A percentile compares a stretch with the other conserved stretches of the same genome.
Evolutionary conservation across 2,888 invertebrate genomes (phyloP).

Genomic region (Spilarctia lutea): DNA sequence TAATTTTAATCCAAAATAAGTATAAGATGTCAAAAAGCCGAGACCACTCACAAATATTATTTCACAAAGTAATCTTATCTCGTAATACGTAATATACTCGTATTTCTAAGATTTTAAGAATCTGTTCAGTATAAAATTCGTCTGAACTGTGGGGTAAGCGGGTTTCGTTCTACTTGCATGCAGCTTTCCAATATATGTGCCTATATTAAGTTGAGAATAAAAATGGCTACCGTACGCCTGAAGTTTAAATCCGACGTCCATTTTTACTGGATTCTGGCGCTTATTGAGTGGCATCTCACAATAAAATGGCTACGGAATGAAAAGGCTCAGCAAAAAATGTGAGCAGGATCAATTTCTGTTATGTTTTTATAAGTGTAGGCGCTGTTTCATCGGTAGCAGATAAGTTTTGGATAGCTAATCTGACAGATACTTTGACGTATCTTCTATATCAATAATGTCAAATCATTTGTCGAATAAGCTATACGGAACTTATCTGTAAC

Average conservation of each 20-base stretch:
- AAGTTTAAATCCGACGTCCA: conserved; percentile 60
- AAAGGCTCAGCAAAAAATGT: not conserved
- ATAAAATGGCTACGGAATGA: conserved; percentile 9
- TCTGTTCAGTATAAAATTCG: conserved; percentile 28
- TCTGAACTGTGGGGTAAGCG: conserved; percentile 25
- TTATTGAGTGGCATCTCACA: conserved; percentile 56
- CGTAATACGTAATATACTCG: not conserved
- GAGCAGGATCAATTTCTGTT: not conserved
- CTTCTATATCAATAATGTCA: too few relatives aligned
- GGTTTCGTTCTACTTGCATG: conserved; percentile 50
- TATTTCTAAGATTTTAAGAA: conserved; percentile 34
- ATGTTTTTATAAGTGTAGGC: too few relatives aligned
- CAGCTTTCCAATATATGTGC: conserved; percentile 34
- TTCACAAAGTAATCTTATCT: not conserved
- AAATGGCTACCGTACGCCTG: conserved; percentile 45
- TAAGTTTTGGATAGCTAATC: too few relatives aligned
- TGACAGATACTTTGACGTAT: too few relatives aligned
- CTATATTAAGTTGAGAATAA: conserved; percentile 50
- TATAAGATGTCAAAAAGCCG: not conserved
- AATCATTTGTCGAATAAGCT: too few relatives aligned
- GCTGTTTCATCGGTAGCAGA: too few relatives aligned
- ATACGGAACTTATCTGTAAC: too few relatives aligned
- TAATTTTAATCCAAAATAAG: not conserved
- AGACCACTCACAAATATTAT: not conserved
- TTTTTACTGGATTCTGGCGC: conserved; percentile 62